phyloP scores from a whole-genome alignment of 2,797 vertebrate species.

The Anniella stebbinsi region DNA sequence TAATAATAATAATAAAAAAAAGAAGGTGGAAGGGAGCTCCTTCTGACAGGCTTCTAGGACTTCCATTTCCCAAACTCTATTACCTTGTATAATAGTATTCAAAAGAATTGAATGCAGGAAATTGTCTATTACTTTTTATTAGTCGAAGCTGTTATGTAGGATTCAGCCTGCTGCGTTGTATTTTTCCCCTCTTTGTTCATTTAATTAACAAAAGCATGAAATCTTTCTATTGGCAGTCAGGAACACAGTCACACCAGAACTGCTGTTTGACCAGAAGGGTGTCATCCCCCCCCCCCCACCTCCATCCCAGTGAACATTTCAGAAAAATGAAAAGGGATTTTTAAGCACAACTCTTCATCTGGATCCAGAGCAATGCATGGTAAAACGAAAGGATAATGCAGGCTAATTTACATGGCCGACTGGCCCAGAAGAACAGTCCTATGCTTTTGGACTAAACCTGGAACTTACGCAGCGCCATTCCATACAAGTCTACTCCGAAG shows the following conservation, averaged over 20 bases:
- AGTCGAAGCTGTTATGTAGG: slow-evolving; percentile 77
- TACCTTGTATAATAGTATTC: slow-evolving; percentile 92
- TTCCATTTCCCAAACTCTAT: slow-evolving; percentile 92
- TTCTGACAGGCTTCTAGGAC: slow-evolving; percentile 90
- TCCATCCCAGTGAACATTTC: slow-evolving; percentile 44
- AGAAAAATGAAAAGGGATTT: background rate
- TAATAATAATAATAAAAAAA: slow-evolving; percentile 76
- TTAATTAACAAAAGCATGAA: slow-evolving; percentile 92
- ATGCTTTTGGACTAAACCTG: background rate
- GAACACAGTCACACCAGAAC: slow-evolving; percentile 62
- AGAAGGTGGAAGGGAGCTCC: slow-evolving; percentile 82
- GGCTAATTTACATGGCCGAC: slow-evolving; percentile 9
- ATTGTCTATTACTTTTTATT: slow-evolving; percentile 88
- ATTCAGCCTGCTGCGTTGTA: slow-evolving; percentile 76
- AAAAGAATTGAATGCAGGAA: slow-evolving; percentile 84
- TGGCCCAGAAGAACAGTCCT: slow-evolving; percentile 44
- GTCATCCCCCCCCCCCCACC: slow-evolving; percentile 49
- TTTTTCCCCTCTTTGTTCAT: slow-evolving; percentile 84
- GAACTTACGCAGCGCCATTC: background rate
- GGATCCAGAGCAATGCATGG: slow-evolving; percentile 54
- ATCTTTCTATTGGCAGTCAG: slow-evolving; percentile 76
- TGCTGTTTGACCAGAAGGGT: slow-evolving; percentile 59
- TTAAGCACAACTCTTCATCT: slow-evolving; percentile 56
- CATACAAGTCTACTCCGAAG: background rate
- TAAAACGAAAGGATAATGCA: slow-evolving; percentile 48